Evolutionary conservation across 2,113 vertebrate species (phyloP).

Genomic region (Oenanthe melanoleuca): DNA sequence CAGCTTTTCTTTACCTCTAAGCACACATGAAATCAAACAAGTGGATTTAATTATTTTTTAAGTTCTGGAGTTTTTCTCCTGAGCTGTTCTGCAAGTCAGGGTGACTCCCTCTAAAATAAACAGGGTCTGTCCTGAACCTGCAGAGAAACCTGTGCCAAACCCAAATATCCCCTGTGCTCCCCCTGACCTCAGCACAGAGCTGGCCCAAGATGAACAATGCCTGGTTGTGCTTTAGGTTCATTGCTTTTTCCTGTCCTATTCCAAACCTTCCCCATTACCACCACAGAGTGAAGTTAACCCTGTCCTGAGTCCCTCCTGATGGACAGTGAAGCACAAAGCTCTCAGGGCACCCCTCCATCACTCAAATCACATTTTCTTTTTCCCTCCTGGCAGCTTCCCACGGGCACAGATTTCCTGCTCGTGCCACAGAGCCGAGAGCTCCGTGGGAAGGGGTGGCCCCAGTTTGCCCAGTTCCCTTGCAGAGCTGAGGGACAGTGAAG

Average conservation of each 20-base stretch:
- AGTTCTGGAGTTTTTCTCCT: background rate
- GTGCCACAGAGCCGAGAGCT: background rate
- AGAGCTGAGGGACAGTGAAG: background rate
- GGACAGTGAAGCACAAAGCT: background rate
- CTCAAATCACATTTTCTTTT: conserved; percentile 5
- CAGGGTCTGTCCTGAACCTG: background rate
- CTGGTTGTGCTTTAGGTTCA: background rate
- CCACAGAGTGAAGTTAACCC: background rate
- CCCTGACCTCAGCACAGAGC: background rate
- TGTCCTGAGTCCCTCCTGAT: background rate
- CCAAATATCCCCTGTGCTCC: background rate
- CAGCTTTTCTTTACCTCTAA: background rate
- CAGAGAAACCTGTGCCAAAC: background rate
- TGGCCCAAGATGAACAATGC: background rate
- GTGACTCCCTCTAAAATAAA: background rate
- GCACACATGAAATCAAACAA: background rate
- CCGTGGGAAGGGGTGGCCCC: background rate
- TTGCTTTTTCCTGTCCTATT: background rate
- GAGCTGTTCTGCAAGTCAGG: background rate
- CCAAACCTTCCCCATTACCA: background rate
- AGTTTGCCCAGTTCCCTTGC: conserved; percentile 20
- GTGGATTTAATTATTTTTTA: background rate
- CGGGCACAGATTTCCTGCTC: conserved; percentile 24
- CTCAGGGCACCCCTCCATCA: background rate
- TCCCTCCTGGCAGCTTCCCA: conserved; percentile 6